Percentiles rank a stretch among this genome's conserved stretches.
Evolutionary conservation across 2,113 vertebrate genomes (phyloP).

Genomic region (Tapirus terrestris): DNA sequence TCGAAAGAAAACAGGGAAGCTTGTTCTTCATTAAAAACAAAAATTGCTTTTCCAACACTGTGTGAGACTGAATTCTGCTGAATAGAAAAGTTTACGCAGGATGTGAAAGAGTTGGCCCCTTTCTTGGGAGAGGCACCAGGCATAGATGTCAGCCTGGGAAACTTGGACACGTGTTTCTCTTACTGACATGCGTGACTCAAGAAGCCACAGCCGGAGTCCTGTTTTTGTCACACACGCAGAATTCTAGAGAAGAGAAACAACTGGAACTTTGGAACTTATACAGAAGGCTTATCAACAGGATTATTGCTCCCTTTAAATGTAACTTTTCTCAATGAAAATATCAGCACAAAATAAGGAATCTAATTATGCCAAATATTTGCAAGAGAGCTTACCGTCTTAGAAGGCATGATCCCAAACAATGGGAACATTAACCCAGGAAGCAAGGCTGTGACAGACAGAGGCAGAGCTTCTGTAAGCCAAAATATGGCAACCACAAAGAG

Average conservation of each 20-base stretch:
- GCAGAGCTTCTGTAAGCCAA: slow-evolving; percentile 94
- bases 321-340: not conserved
- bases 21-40: slow-evolving; percentile 68
- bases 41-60: slow-evolving; percentile 53
- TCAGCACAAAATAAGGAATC: not conserved
- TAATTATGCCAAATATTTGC: not conserved
- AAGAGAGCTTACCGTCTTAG: slow-evolving; percentile 87
- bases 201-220: not conserved
- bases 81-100: not conserved
- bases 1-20: slow-evolving; percentile 37
- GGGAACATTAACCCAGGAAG: slow-evolving; percentile 94
- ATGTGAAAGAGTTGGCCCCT: not conserved
- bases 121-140: not conserved
- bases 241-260: not conserved
- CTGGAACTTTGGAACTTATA: not conserved
- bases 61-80: not conserved
- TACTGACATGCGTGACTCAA: not conserved
- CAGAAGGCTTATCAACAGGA: not conserved
- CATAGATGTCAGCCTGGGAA: not conserved
- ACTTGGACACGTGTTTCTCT: not conserved
- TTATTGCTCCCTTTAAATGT: not conserved
- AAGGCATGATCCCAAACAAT: slow-evolving; percentile 92
- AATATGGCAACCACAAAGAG: slow-evolving; percentile 91
- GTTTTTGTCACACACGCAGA: not conserved
- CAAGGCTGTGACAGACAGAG: slow-evolving; percentile 92